Evolutionary conservation across 2,797 vertebrate genomes (phyloP).

Genomic region (Semotilus atromaculatus): DNA sequence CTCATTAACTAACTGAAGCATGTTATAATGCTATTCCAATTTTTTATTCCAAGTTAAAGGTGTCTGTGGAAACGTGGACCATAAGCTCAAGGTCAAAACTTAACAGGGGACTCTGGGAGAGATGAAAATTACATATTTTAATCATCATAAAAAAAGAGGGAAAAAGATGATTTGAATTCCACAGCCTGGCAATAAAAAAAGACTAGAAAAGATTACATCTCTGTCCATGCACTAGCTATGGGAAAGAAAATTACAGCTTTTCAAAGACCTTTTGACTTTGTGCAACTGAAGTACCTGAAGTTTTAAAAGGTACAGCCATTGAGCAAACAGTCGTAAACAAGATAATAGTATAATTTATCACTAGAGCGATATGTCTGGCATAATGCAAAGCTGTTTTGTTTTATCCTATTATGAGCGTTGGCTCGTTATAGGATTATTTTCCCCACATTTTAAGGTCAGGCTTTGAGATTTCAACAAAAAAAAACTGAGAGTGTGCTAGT

Average conservation of each 20-base stretch:
- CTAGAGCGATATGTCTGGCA: neutral
- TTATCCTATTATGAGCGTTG: slow-evolving; percentile 2
- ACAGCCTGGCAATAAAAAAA: slow-evolving; percentile 35
- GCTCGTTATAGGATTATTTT: slow-evolving; percentile 27
- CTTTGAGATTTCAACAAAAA: neutral
- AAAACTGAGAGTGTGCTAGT: neutral
- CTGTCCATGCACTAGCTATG: slow-evolving; percentile 3
- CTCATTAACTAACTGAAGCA: slow-evolving; percentile 45
- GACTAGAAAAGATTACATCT: slow-evolving; percentile 27
- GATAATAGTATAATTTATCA: slow-evolving; percentile 27
- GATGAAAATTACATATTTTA: slow-evolving; percentile 31
- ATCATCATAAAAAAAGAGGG: slow-evolving; percentile 30
- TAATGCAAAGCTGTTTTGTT: slow-evolving; percentile 41
- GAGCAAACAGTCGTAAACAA: slow-evolving; percentile 32
- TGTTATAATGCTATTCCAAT: slow-evolving; percentile 39
- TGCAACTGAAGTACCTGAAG: neutral
- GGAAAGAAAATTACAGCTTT: slow-evolving; percentile 25
- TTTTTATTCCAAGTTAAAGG: slow-evolving; percentile 31
- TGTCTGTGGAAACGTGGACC: slow-evolving; percentile 19
- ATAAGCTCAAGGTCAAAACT: slow-evolving; percentile 51
- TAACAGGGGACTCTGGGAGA: slow-evolving; percentile 28
- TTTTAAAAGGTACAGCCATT: slow-evolving; percentile 5
- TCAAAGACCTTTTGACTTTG: slow-evolving; percentile 31
- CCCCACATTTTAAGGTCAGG: slow-evolving; percentile 27
- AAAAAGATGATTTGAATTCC: slow-evolving; percentile 25